phyloP scores from a whole-genome alignment of 2,113 vertebrate species.

The Stigmatopora argus region DNA sequence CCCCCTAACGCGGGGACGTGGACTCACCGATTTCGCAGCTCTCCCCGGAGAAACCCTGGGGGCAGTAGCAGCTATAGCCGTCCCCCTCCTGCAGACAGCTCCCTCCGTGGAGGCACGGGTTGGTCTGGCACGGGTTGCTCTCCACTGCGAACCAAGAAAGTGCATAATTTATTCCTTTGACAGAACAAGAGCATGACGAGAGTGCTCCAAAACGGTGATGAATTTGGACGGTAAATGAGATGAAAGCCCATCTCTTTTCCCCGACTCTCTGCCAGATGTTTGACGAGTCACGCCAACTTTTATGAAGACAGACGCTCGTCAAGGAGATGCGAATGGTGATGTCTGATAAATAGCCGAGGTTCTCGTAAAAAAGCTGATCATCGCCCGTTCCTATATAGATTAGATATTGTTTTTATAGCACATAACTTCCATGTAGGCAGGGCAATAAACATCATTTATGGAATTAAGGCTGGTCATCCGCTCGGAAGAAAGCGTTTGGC shows the following conservation, averaged over 20 bases:
- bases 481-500: constrained; percentile 33
- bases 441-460: constrained; percentile 49
- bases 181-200: constrained; percentile 16
- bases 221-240: constrained; percentile 8
- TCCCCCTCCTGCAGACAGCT: constrained; percentile 79
- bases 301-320: constrained; percentile 49
- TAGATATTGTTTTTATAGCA: constrained; percentile 41
- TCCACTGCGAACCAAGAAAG: constrained; percentile 57
- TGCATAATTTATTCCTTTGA: constrained; percentile 14
- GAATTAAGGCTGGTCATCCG: constrained; percentile 25
- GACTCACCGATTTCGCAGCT: constrained; percentile 95
- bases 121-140: constrained; percentile 80
- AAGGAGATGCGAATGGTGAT: neutral
- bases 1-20: constrained; percentile 6
- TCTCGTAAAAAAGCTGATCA: constrained; percentile 58
- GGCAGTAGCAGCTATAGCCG: constrained; percentile 85
- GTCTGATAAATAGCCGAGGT: constrained; percentile 35
- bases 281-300: constrained; percentile 35
- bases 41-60: constrained; percentile 85
- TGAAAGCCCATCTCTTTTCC: neutral
- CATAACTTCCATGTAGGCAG: constrained; percentile 32
- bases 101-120: constrained; percentile 90
- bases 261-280: constrained; percentile 53
- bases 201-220: constrained; percentile 17
- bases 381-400: constrained; percentile 29